Base-by-base conservation (phyloP, 2,888 invertebrate genomes). In the Tuberolachnus salignus region DNA sequence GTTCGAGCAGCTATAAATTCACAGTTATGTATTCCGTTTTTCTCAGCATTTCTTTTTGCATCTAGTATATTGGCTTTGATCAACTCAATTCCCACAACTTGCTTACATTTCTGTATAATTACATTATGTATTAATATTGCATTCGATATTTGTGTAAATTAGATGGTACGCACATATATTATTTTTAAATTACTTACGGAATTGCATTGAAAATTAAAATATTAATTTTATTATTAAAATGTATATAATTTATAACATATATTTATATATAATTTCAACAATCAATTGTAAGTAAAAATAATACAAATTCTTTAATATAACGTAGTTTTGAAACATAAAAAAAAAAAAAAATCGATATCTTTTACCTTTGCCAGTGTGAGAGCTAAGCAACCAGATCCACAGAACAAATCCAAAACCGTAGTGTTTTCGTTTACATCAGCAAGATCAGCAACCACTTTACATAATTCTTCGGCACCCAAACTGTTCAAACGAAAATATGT, bases 381-480 rank as follows among this genome's bases (percentile, higher is more conserved):
- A 4, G 88, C 88, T 82, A 89, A 88, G 14, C 88, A 87, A 63
- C 90, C 91, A 19, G 90, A 90, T 13, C 90, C 90, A 84, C 90
- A 90, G 83, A 90, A 91, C 51, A 91, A 86, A 84, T 91, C 90
- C 14, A 90, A 84, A 6, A 91, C 84, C 1, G 87, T 86, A 1
- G 86, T 85, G 1, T 85, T 83, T n/a, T 81, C 80, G 61, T 84
- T 84, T 21, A 85, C 82, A 23, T 84, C 83, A 81, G 86, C 87
- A 82, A 87, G 72, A 57, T 88, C 86, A 34, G 85, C 86, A 23
- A 90, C 86, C 14, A 86, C 85, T 21, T 84, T 83, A 83, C 89
- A 90, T n/a, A 90, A 84, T 8, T 88, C 85, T 80, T 84, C 84
- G 9, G 83, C 83, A n/a, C 83, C 83, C 16, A 81, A 81, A 19